Base-by-base conservation (phyloP, 2,797 vertebrate genomes). In the Clarias laeviceps region DNA sequence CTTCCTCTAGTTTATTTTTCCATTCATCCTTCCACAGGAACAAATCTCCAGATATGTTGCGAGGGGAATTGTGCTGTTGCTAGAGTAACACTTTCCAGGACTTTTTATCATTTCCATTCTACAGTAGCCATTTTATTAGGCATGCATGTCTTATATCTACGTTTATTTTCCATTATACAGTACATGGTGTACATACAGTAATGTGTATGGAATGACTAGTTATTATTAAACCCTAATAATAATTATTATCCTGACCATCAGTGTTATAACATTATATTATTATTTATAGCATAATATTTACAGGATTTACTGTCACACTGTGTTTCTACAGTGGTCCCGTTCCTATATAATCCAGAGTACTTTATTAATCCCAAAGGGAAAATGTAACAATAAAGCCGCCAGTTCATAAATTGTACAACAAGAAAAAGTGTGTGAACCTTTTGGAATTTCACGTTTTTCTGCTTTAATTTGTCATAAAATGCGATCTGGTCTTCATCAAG, bases 61-160 rank as follows among this genome's bases (percentile, higher is more conserved):
- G 45, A 64, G 83, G 76, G 85, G 83, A 82, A 83, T 68, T 82
- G 66, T 82, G 89, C 85, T 86, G 88, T 91, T 91, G 89, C 89
- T 80, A 86, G 59, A 88, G 84, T 87, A 89, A 88, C 85, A 73
- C 84, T 65, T 59, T 84, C 83, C 68, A 40, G 85, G 78, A 70
- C 76, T 34, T 69, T 70, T 69, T 73, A 64, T 68, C 62, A 79
- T 86, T 82, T 83, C 85, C 72, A 82, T 50, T 70, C 82, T 50
- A 82, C 79, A 57, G 45, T 6, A 29, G 54, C 20, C 74, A 78
- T 34, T 59, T 78, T 78, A 78, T 34, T 78, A 61, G 20, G 29
- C 15, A 69, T 62, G 61, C n/a, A 78, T 62, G 57, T 37, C 74
- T 34, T 37, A 12, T n/a, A 45, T 59, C 56, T 81, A 77, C 62